Conservation (phyloP, 2,888 invertebrate genomes). For the Noctua fimbriata region DNA sequence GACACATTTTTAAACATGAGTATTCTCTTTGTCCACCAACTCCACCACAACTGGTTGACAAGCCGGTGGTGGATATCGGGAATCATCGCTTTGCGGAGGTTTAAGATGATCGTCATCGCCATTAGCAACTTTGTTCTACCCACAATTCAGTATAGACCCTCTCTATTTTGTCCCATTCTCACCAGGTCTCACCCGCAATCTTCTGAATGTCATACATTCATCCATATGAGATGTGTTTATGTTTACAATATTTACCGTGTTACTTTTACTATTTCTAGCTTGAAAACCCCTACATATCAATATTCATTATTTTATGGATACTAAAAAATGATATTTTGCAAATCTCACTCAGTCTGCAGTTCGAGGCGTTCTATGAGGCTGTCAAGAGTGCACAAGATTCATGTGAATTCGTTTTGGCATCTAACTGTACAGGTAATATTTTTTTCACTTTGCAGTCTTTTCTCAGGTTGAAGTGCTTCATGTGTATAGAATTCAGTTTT, state of each 20-base stretch:
- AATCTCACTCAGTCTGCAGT: background rate
- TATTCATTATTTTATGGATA: background rate
- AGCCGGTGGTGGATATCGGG: too few species aligned
- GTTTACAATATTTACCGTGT: background rate
- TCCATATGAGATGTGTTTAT: background rate
- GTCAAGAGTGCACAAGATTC: background rate
- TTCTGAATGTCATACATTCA: background rate
- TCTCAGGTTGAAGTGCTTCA: background rate
- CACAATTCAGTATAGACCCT: background rate
- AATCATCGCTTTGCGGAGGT: background rate
- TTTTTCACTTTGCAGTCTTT: background rate
- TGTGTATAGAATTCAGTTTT: background rate
- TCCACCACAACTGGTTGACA: too few species aligned
- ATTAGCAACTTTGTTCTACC: background rate
- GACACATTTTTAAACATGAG: too few species aligned
- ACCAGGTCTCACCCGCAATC: background rate
- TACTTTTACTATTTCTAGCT: background rate
- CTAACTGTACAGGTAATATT: conserved; percentile 4
- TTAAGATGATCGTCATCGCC: background rate
- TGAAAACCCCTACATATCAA: background rate
- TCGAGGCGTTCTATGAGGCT: conserved; percentile 1
- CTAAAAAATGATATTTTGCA: background rate
- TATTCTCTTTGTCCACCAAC: too few species aligned
- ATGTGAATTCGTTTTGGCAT: conserved; percentile 9
- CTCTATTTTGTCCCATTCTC: background rate